Percentiles rank a stretch among this genome's conserved stretches.
Conservation (phyloP, 1,140 invertebrate species). For the Ceratina calcarata region DNA sequence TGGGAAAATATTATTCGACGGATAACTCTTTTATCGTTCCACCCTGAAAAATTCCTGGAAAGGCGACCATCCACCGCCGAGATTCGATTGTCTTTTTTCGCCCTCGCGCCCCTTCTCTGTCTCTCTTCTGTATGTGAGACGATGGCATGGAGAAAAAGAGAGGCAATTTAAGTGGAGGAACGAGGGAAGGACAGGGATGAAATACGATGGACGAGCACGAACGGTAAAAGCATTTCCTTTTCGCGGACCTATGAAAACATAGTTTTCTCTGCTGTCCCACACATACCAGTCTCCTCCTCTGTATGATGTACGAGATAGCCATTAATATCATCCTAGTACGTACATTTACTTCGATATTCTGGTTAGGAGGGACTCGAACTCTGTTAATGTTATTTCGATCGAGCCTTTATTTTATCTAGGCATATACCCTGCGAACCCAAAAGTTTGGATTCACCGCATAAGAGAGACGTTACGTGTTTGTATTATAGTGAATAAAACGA, state of each 20-base stretch:
- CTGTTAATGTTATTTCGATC: constrained; percentile 38
- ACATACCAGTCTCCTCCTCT: background rate
- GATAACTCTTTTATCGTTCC: constrained; percentile 45
- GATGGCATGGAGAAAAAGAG: constrained; percentile 13
- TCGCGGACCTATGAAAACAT: constrained; percentile 48
- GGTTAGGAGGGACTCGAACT: background rate
- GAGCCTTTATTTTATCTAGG: constrained; percentile 7
- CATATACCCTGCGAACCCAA: background rate
- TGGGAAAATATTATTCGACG: constrained; percentile 33
- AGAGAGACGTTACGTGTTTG: too few species aligned
- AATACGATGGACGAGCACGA: constrained; percentile 44
- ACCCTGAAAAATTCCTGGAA: constrained; percentile 37
- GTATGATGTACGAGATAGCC: constrained; percentile 16
- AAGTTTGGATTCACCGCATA: too few species aligned
- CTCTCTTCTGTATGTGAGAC: background rate
- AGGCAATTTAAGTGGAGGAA: constrained; percentile 2
- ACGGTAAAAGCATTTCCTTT: constrained; percentile 49
- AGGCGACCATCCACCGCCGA: constrained; percentile 8
- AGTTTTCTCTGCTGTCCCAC: constrained; percentile 20
- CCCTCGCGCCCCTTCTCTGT: background rate
- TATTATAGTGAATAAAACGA: too few species aligned
- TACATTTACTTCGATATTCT: constrained; percentile 34
- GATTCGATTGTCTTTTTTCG: constrained; percentile 56
- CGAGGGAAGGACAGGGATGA: constrained; percentile 25
- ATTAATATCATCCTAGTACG: constrained; percentile 31